Evolutionary conservation across 1,140 invertebrate species (phyloP).

Genomic region (Amyelois transitella): DNA sequence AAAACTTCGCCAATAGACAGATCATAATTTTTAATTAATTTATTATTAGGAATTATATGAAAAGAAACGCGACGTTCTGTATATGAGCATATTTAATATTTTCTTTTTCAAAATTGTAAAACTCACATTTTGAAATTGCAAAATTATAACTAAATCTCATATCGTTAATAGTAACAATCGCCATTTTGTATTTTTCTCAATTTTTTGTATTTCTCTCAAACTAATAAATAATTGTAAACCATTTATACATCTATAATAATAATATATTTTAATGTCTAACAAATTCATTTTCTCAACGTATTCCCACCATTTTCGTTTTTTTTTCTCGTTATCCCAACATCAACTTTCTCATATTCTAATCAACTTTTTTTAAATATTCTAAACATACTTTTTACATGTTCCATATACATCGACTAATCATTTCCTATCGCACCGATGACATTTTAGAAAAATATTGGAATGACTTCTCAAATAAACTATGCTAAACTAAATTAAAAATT

Average conservation of each 20-base stretch:
- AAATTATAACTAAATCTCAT: constrained; percentile 74
- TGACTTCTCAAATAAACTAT: constrained; percentile 41
- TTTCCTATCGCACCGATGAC: constrained; percentile 51
- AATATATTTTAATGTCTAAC: constrained; percentile 72
- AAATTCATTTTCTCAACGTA: constrained; percentile 68
- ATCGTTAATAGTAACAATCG: constrained; percentile 72
- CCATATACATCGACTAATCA: constrained; percentile 58
- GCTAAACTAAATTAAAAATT: constrained; percentile 27
- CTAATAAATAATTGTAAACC: constrained; percentile 71
- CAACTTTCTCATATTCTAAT: constrained; percentile 60
- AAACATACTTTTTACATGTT: constrained; percentile 68
- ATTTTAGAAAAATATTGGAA: constrained; percentile 68
- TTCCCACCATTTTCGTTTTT: constrained; percentile 49
- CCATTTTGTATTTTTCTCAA: constrained; percentile 52
- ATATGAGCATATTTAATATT: constrained; percentile 74
- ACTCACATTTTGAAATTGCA: constrained; percentile 74
- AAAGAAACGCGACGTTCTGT: constrained; percentile 33
- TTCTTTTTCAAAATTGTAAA: constrained; percentile 74
- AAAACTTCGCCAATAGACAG: no score
- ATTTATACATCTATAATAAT: constrained; percentile 72
- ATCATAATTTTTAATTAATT: no score
- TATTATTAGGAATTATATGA: constrained; percentile 29
- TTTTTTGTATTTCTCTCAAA: constrained; percentile 62
- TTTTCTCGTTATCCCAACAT: constrained; percentile 57
- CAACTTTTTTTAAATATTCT: constrained; percentile 63